Evolutionary conservation across 2,888 invertebrate species (phyloP).

Genomic region (Leptinotarsa juncta): DNA sequence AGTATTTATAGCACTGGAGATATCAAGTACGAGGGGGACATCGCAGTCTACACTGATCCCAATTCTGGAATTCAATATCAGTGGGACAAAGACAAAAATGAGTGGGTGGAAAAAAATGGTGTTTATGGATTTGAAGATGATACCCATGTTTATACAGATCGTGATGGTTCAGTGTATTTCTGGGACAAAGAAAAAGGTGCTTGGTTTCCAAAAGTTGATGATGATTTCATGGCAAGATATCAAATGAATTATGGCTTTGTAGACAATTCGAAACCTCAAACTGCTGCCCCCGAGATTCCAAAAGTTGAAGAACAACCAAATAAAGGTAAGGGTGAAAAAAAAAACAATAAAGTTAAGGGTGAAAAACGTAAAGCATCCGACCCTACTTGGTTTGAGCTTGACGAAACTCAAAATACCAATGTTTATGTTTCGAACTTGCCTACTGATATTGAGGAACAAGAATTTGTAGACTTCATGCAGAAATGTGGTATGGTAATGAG

Average conservation of each 20-base stretch:
- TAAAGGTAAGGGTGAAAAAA: conserved; percentile 53
- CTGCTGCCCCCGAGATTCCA: conserved; percentile 33
- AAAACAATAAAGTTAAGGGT: conserved; percentile 56
- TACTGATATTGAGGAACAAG: conserved; percentile 86
- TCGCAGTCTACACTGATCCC: conserved; percentile 82
- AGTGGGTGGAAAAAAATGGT: conserved; percentile 68
- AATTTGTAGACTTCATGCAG: conserved; percentile 91
- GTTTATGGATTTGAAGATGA: conserved; percentile 80
- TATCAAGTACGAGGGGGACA: conserved; percentile 77
- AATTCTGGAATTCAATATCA: conserved; percentile 74
- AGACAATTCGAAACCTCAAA: conserved; percentile 67
- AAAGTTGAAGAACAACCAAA: conserved; percentile 52
- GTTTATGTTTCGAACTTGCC: conserved; percentile 97
- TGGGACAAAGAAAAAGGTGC: conserved; percentile 93
- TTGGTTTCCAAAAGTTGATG: conserved; percentile 97
- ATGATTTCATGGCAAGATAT: conserved; percentile 95
- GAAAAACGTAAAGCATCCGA: conserved; percentile 69
- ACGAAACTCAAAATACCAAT: conserved; percentile 90
- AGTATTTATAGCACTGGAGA: conserved; percentile 62
- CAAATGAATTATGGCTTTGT: conserved; percentile 94
- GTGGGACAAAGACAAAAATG: conserved; percentile 72
- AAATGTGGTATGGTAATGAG: conserved; percentile 96
- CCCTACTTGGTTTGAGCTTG: conserved; percentile 89
- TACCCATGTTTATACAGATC: conserved; percentile 83
- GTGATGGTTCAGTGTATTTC: conserved; percentile 89